Conservation (phyloP, 2,888 invertebrate species). For the Galeruca laticollis region DNA sequence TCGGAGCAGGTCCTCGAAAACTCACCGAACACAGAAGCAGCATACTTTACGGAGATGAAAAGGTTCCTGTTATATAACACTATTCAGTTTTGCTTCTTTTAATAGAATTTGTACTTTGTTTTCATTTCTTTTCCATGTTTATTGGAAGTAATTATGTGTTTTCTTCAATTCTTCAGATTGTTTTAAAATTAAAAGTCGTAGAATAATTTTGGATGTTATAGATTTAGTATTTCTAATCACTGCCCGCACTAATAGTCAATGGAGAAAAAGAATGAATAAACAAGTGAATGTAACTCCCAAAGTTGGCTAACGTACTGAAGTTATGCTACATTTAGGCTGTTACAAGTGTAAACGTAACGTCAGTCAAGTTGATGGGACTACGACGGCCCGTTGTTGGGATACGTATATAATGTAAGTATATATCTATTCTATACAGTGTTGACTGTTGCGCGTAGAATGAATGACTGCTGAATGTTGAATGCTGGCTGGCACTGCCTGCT, state of each 20-base stretch:
- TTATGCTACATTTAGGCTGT: constrained; percentile 42
- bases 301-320: constrained; percentile 37
- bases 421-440: constrained; percentile 30
- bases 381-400: constrained; percentile 29
- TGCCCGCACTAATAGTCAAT: constrained; percentile 2
- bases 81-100: no score
- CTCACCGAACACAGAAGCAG: no score
- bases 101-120: no score
- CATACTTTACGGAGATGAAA: no score
- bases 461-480: constrained; percentile 32
- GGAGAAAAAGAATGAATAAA: constrained; percentile 43
- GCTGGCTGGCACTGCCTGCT: constrained; percentile 27
- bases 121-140: no score
- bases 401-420: no score
- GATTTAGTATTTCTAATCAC: not conserved
- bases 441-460: constrained; percentile 41
- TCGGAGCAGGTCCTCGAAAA: no score
- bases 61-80: no score
- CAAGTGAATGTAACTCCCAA: constrained; percentile 36
- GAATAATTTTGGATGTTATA: not conserved
- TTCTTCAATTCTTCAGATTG: not conserved
- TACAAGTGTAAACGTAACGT: constrained; percentile 48
- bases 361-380: constrained; percentile 44
- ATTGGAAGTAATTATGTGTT: not conserved
- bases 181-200: not conserved